phyloP scores from a whole-genome alignment of 2,888 invertebrate genomes.

The Epirrhoe alternata region DNA sequence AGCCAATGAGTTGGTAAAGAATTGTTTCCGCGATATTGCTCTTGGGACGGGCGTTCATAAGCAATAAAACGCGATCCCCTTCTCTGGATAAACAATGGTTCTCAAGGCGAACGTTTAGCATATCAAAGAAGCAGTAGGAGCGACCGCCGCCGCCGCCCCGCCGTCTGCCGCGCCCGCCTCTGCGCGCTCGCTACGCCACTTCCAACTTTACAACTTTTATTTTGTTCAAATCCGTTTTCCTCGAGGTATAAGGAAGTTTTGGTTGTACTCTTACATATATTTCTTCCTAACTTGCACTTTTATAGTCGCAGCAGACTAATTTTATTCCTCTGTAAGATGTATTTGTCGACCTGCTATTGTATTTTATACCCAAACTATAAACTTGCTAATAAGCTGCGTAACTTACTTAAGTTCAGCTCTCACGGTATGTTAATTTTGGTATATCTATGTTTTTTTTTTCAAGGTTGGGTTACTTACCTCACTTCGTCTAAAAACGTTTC shows the following conservation, averaged over 20 bases:
- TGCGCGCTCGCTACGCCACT: conserved; percentile 35
- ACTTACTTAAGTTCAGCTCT: no score
- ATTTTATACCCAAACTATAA: no score
- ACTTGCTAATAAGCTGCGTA: no score
- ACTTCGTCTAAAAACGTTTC: no score
- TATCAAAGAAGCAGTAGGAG: conserved; percentile 61
- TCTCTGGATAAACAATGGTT: conserved; percentile 62
- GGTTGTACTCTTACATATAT: conserved; percentile 21
- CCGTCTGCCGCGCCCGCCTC: conserved; percentile 37
- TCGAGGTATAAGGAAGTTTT: conserved; percentile 16
- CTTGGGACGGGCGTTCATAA: conserved; percentile 56
- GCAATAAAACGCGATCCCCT: conserved; percentile 64
- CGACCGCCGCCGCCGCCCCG: conserved; percentile 38
- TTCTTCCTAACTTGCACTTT: conserved; percentile 8
- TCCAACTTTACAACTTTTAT: conserved; percentile 41
- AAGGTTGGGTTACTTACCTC: no score
- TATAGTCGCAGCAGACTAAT: conserved; percentile 2
- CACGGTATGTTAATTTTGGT: no score
- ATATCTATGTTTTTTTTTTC: no score
- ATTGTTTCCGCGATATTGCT: conserved; percentile 61
- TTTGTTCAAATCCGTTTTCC: conserved; percentile 32
- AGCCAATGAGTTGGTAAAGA: conserved; percentile 50
- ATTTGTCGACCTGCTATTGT: no score
- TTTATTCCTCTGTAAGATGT: background rate
- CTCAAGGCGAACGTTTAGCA: conserved; percentile 63